Evolutionary conservation across 1,140 invertebrate species (phyloP).

Genomic region (Euborellia annulipes): DNA sequence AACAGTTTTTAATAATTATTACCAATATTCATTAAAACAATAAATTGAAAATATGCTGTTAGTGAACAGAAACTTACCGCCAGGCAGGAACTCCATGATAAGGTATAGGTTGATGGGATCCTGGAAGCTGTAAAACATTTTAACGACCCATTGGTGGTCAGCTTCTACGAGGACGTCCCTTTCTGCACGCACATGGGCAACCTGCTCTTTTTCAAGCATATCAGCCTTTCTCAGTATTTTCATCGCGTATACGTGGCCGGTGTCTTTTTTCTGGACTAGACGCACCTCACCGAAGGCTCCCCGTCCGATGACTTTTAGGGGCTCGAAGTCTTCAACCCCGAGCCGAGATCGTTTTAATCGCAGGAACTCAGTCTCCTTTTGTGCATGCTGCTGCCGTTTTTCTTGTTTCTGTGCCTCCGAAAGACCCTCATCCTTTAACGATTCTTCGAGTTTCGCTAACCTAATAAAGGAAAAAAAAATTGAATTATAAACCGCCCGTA

Average conservation of each 20-base stretch:
- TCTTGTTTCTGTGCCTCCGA: constrained; percentile 72
- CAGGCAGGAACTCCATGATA: constrained; percentile 99
- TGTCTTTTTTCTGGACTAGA: constrained; percentile 98
- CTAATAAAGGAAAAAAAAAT: constrained; percentile 28
- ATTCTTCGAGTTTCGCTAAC: constrained; percentile 82
- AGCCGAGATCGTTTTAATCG: constrained; percentile 88
- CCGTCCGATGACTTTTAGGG: constrained; percentile 90
- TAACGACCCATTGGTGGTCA: constrained; percentile 99
- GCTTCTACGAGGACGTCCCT: constrained; percentile 96
- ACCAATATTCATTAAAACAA: too few relatives aligned
- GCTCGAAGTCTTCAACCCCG: constrained; percentile 96
- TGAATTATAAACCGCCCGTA: too few relatives aligned
- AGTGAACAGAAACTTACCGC: too few relatives aligned
- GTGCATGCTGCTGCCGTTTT: constrained; percentile 85
- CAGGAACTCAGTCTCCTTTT: constrained; percentile 97
- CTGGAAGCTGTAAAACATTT: constrained; percentile 99
- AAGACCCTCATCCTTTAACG: constrained; percentile 81
- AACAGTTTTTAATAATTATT: too few relatives aligned
- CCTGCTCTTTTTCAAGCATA: constrained; percentile 99
- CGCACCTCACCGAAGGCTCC: constrained; percentile 98
- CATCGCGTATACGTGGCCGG: constrained; percentile 99
- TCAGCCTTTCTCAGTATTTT: constrained; percentile 98
- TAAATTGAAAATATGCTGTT: too few relatives aligned
- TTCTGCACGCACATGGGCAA: constrained; percentile 96
- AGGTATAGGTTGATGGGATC: constrained; percentile 98